Base-by-base conservation (phyloP, 2,888 invertebrate species). In the Resseliella maxima region DNA sequence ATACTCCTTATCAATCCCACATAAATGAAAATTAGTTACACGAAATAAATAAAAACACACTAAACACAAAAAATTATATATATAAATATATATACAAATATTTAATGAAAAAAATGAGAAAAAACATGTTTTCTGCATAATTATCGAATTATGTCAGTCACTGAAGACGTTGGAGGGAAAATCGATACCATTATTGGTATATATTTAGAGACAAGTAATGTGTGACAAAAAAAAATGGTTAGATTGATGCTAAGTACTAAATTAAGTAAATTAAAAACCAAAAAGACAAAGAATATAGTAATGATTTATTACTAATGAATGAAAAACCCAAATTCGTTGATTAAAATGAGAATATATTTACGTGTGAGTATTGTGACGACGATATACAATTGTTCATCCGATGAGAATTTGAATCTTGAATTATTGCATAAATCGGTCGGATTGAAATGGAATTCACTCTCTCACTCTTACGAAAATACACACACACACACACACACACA, bases 91-190 rank as follows among this genome's bases (percentile, higher is more conserved):
- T n/a, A n/a, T n/a, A 15, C 2, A 50, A 18, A 2, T 50, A 50
- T 50, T 31, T 72, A 72, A 31, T 27, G 5, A n/a, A 6, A 24
- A 24, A n/a, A 59, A 59, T 6, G 24, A 59, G 1, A 27, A 35
- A 5, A 72, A 59, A 27, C 2, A 18, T 18, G 10, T 8, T 59
- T 24, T 59, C 24, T 18, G 72, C 72, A 72, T 72, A 72, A 72
- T 72, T 72, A 72, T 72, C 72, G 72, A 59, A 72, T 72, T 72
- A 72, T 72, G 72, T 31, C 10, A 31, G 72, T 35, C 72, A 72
- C 15, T 35, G 72, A 72, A 8, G 46, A 50, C 12, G 46, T 50
- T 15, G 46, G 18, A 18, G 2, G 46, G 18, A n/a, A 15, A 59
- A 27, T 59, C 24, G 12, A 8, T 24, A 24, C 59, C 31, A 72